A percentile compares a stretch with the other conserved stretches of the same genome.
These are phyloP conservation scores for Caenorhabditis sinica DNA, from an alignment of 2,888 invertebrate genomes.

Conservation along the genomic window DNA sequence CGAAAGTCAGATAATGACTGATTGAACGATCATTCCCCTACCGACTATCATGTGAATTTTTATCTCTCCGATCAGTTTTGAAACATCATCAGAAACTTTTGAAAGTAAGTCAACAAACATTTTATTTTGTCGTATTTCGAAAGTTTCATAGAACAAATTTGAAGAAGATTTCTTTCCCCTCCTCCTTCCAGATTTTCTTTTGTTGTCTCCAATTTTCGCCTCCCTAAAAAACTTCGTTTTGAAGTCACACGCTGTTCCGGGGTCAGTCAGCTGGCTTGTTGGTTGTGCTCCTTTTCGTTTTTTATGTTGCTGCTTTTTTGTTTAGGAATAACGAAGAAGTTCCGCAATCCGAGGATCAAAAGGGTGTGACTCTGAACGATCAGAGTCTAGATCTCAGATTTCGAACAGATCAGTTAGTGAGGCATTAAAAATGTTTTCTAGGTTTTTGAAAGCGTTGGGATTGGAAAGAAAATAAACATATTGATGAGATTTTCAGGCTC, in stretches of 20 bases:
- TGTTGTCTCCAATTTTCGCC: not conserved
- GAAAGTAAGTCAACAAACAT: conserved; percentile 39
- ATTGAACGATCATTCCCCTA: conserved; percentile 15
- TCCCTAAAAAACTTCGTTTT: conserved; percentile 1
- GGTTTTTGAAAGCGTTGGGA: not conserved
- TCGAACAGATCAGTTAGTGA: conserved; percentile 1
- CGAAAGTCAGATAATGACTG: conserved; percentile 3
- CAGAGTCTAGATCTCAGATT: not conserved
- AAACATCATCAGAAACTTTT: conserved; percentile 25
- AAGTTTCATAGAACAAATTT: conserved; percentile 52
- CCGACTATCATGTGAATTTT: conserved; percentile 9
- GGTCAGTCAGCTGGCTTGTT: conserved; percentile 24
- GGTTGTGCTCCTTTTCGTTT: not conserved
- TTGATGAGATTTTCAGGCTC: not conserved
- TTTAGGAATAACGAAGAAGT: not conserved
- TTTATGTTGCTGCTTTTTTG: not conserved
- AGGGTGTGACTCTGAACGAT: conserved; percentile 7
- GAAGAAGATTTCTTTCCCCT: not conserved
- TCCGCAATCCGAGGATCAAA: not conserved
- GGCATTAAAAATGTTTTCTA: not conserved
- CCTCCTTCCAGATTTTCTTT: not conserved
- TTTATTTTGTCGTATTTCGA: not conserved
- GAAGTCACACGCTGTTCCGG: conserved; percentile 50
- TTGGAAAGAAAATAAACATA: not conserved
- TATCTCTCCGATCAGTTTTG: not conserved